Conservation (phyloP, 2,888 invertebrate genomes). For the Drosophila buzzatii region DNA sequence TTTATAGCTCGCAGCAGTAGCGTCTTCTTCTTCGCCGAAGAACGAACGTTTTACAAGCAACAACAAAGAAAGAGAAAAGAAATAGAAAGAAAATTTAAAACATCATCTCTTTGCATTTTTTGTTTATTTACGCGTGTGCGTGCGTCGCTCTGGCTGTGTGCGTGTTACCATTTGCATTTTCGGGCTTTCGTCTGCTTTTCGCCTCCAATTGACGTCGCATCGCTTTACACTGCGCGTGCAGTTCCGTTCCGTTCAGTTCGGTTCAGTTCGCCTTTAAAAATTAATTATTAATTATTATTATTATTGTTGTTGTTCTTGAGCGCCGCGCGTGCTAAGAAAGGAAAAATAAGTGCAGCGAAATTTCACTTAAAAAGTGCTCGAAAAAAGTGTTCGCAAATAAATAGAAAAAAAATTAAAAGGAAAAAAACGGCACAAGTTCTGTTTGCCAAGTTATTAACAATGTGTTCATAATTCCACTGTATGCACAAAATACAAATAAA, state of each 20-base stretch:
- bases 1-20: slow-evolving; percentile 24
- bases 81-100: slow-evolving; percentile 19
- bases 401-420: slow-evolving; percentile 12
- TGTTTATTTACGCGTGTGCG: slow-evolving; percentile 16
- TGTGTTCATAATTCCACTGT: slow-evolving; percentile 70
- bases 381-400: slow-evolving; percentile 28
- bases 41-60: slow-evolving; percentile 73
- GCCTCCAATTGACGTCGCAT: slow-evolving; percentile 54
- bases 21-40: slow-evolving; percentile 69
- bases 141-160: slow-evolving; percentile 13
- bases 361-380: slow-evolving; percentile 48
- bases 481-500: slow-evolving; percentile 55
- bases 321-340: slow-evolving; percentile 26
- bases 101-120: slow-evolving; percentile 23
- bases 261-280: slow-evolving; percentile 18
- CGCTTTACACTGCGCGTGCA: slow-evolving; percentile 42
- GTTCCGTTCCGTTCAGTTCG: slow-evolving; percentile 18
- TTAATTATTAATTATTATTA: slow-evolving; percentile 54
- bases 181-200: slow-evolving; percentile 41
- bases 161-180: slow-evolving; percentile 64
- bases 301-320: slow-evolving; percentile 25
- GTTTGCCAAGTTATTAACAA: slow-evolving; percentile 70
- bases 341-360: slow-evolving; percentile 25
- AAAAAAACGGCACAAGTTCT: slow-evolving; percentile 53
- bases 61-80: slow-evolving; percentile 13